Base-by-base conservation (phyloP, 2,888 invertebrate genomes). In the Agrilus biguttatus region DNA sequence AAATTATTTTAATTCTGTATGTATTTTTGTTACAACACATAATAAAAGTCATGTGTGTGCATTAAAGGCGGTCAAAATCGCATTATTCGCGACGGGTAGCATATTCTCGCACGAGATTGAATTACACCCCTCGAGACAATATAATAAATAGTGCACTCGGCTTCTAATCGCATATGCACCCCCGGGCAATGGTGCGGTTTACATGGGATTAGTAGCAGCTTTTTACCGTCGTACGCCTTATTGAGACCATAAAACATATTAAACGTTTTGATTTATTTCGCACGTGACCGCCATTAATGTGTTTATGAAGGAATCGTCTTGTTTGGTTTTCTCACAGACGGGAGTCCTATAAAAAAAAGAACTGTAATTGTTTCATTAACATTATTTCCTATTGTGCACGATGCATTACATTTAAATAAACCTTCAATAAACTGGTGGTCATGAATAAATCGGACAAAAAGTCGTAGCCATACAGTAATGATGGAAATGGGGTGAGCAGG, bases 171-270 rank as follows among this genome's bases (percentile, higher is more conserved):
- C 60, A 61, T 63, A 64, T 62, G 62, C 64, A 63, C 64, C 64
- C n/a, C 63, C 54, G 54, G 49, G 46, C 41, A 41, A 38, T 53
- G 55, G 61, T 59, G 59, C 47, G 64, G 63, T 63, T 64, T 63
- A 64, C 63, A 62, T 45, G 62, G 53, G 63, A 62, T 63, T 63
- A 63, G 55, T 57, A 49, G 52, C 54, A 49, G 58, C 57, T 59
- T 61, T 62, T 63, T 64, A 63, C 60, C 46, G 33, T 37, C 56
- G 52, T 53, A 54, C 53, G 55, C 58, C 64, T 62, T 62, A 63
- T 63, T 63, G 62, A 60, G 62, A 58, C 55, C 59, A 62, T 62
- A 61, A 63, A 63, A 60, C 59, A 60, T 60, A 63, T 64, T 63
- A 63, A 62, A 61, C 55, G 58, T 50, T 56, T 59, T 57, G 60